Percentiles rank a stretch among this genome's conserved stretches.
phyloP scores from a whole-genome alignment of 2,113 vertebrate genomes.

The Dinomys branickii region DNA sequence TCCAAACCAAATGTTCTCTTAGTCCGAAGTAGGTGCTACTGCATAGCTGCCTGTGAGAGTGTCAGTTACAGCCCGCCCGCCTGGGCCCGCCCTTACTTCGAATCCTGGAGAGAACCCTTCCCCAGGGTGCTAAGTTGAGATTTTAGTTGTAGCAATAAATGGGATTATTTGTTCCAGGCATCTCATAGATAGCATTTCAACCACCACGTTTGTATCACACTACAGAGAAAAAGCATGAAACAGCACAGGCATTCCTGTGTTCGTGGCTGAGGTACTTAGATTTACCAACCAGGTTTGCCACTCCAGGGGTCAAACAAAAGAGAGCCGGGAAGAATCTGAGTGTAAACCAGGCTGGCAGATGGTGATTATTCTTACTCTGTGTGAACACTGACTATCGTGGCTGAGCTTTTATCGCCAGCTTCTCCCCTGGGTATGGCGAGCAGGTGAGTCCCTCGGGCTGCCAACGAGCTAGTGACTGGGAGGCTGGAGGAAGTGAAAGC shows the following conservation, averaged over 20 bases:
- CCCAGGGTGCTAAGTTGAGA: not conserved
- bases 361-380: not conserved
- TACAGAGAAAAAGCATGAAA: not conserved
- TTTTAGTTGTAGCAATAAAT: constrained; percentile 21
- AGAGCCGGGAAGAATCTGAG: not conserved
- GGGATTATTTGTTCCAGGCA: constrained; percentile 31
- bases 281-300: not conserved
- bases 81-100: not conserved
- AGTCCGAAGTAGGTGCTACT: not conserved
- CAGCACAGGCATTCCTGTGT: not conserved
- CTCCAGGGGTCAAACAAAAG: not conserved
- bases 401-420: not conserved
- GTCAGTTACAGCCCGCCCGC: not conserved
- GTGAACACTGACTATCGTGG: not conserved
- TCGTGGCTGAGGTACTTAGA: constrained; percentile 5
- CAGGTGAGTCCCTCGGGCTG: not conserved
- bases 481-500: not conserved
- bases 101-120: not conserved
- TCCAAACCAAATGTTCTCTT: constrained; percentile 29
- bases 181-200: constrained; percentile 14
- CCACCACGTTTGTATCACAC: not conserved
- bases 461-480: not conserved
- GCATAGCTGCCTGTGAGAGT: not conserved
- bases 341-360: not conserved
- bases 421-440: not conserved